A percentile compares a stretch with the other conserved stretches of the same genome.
Conservation (phyloP, 2,888 invertebrate species). For the Blomia tropicalis region DNA sequence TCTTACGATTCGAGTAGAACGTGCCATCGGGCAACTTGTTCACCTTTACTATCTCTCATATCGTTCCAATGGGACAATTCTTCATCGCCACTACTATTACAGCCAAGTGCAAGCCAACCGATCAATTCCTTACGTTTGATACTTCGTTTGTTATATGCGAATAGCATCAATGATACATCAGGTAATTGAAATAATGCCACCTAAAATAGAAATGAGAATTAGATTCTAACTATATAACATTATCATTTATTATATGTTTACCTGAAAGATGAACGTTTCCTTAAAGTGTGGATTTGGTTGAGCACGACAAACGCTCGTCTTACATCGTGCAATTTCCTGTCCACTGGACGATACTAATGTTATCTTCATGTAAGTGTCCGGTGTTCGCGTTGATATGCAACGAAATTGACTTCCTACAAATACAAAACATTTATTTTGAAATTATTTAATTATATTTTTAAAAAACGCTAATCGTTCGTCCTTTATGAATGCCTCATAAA, state of each 20-base stretch:
- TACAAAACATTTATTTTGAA: not conserved
- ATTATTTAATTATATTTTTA: not conserved
- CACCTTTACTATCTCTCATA: slow-evolving; percentile 64
- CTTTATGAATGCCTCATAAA: too few relatives aligned
- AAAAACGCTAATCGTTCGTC: too few relatives aligned
- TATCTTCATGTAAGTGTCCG: slow-evolving; percentile 84
- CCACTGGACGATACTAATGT: slow-evolving; percentile 79
- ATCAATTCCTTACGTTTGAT: slow-evolving; percentile 91
- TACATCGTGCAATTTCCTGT: slow-evolving; percentile 78
- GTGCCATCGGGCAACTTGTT: slow-evolving; percentile 86
- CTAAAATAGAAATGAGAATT: slow-evolving; percentile 38
- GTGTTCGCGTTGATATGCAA: slow-evolving; percentile 49
- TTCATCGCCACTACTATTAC: slow-evolving; percentile 78
- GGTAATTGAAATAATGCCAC: slow-evolving; percentile 84
- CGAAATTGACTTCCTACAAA: slow-evolving; percentile 24
- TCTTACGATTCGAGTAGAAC: slow-evolving; percentile 50
- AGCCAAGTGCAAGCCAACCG: slow-evolving; percentile 85
- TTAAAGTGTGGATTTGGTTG: slow-evolving; percentile 91
- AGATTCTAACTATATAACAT: not conserved
- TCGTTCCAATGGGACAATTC: slow-evolving; percentile 84
- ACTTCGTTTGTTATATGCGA: slow-evolving; percentile 75
- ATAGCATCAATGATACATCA: slow-evolving; percentile 83
- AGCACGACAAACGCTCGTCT: slow-evolving; percentile 74
- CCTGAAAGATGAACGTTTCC: slow-evolving; percentile 89
- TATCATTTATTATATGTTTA: slow-evolving; percentile 35